Percentiles rank a stretch among this genome's conserved stretches.
These are phyloP conservation scores for Mustela lutreola DNA, from an alignment of 2,113 vertebrate species.

Conservation along the genomic window DNA sequence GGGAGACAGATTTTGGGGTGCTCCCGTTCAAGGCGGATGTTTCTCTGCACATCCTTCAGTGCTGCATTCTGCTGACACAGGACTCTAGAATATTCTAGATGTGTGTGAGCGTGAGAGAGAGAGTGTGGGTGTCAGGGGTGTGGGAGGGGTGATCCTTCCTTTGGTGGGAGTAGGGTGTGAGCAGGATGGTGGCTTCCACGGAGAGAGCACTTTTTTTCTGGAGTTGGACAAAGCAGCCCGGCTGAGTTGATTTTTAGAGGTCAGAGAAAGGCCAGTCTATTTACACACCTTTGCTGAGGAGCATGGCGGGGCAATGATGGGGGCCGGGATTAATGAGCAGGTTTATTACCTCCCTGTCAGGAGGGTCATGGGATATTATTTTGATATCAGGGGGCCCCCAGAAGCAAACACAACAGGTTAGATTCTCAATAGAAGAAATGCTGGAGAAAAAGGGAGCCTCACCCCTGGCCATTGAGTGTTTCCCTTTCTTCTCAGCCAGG, in stretches of 20 bases:
- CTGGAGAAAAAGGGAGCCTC: constrained; percentile 58
- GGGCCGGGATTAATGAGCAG: constrained; percentile 70
- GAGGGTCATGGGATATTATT: constrained; percentile 74
- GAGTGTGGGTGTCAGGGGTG: neutral
- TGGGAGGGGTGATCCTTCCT: too few species aligned
- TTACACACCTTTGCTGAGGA: constrained; percentile 75
- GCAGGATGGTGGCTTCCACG: neutral
- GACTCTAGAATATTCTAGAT: neutral
- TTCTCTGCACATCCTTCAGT: neutral
- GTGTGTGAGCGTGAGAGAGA: neutral
- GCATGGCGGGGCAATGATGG: constrained; percentile 18
- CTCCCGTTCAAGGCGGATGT: neutral
- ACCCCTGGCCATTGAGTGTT: constrained; percentile 38
- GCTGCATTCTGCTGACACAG: neutral
- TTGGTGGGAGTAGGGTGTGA: neutral
- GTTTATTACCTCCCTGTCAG: constrained; percentile 70
- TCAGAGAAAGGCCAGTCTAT: constrained; percentile 79
- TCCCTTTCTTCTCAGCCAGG: constrained; percentile 55
- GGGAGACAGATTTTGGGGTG: neutral
- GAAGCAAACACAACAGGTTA: constrained; percentile 75
- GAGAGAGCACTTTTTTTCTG: neutral
- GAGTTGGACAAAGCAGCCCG: constrained; percentile 26
- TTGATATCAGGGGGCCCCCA: constrained; percentile 71
- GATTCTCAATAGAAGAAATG: constrained; percentile 70
- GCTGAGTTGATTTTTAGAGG: constrained; percentile 67